Percentiles rank a stretch among this genome's conserved stretches.
phyloP scores from a whole-genome alignment of 1,140 invertebrate species.

The Scaptomyza montana region DNA sequence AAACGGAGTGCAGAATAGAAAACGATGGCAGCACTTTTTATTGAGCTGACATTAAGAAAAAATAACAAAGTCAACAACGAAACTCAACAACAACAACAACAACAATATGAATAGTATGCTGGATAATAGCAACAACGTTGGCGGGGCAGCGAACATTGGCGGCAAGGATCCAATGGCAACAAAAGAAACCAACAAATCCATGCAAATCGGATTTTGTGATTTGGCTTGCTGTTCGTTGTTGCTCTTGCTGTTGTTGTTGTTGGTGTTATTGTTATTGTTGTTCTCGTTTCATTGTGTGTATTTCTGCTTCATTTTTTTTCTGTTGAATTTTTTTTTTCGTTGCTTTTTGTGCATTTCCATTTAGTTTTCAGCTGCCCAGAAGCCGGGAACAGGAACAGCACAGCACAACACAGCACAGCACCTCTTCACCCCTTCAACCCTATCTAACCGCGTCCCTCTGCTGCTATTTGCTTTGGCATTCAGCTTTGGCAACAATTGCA shows the following conservation, averaged over 20 bases:
- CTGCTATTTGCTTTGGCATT: constrained; percentile 81
- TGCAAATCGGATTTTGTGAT: constrained; percentile 82
- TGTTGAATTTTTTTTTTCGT: constrained; percentile 23
- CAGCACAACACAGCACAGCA: neutral
- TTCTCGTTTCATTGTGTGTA: constrained; percentile 40
- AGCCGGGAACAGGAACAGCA: constrained; percentile 1
- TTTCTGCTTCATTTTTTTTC: neutral
- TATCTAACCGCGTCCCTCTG: constrained; percentile 38
- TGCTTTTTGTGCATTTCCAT: constrained; percentile 62
- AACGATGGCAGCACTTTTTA: constrained; percentile 73
- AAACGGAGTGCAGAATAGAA: constrained; percentile 58
- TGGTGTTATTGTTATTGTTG: constrained; percentile 29
- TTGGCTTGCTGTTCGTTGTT: constrained; percentile 51
- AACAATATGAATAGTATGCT: constrained; percentile 48
- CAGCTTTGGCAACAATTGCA: constrained; percentile 80
- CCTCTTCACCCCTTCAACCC: neutral
- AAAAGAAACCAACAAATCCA: constrained; percentile 82
- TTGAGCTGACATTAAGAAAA: constrained; percentile 81
- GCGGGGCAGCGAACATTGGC: constrained; percentile 51
- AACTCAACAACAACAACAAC: constrained; percentile 12
- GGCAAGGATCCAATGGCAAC: constrained; percentile 73
- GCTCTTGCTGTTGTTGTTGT: constrained; percentile 1
- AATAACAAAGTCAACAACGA: constrained; percentile 75
- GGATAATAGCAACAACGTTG: constrained; percentile 76
- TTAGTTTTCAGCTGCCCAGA: constrained; percentile 69